Percentiles rank a stretch among this genome's conserved stretches.
Evolutionary conservation across 1,140 invertebrate species (phyloP).

Genomic region (Hyles euphorbiae): DNA sequence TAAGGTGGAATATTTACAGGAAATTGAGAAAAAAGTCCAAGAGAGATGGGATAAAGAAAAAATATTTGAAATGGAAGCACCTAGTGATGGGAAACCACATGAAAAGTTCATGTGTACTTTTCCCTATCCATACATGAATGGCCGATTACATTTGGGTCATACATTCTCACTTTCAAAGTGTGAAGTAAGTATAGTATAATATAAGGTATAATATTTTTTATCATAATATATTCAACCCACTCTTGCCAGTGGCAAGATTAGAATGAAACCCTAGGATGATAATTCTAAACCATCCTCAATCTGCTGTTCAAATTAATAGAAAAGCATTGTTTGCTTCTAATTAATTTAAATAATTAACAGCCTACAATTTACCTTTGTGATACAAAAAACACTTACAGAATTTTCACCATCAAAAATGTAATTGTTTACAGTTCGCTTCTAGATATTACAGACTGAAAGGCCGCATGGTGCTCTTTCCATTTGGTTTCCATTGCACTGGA

Average conservation of each 20-base stretch:
- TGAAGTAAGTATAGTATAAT: constrained; percentile 77
- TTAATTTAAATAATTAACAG: too few species aligned
- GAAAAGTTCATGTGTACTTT: constrained; percentile 97
- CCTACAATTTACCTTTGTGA: too few species aligned
- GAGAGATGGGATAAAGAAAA: constrained; percentile 87
- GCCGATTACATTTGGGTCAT: constrained; percentile 97
- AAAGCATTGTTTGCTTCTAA: too few species aligned
- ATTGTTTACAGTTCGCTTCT: constrained; percentile 85
- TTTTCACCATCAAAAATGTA: not conserved
- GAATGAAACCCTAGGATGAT: too few species aligned
- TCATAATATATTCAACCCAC: not conserved
- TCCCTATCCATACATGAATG: constrained; percentile 99
- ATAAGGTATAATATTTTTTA: too few species aligned
- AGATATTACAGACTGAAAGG: constrained; percentile 94
- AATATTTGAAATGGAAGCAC: constrained; percentile 89
- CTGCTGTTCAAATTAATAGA: too few species aligned
- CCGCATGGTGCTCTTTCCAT: constrained; percentile 95
- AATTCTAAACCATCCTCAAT: too few species aligned
- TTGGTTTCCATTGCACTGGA: constrained; percentile 99
- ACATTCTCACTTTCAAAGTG: constrained; percentile 98
- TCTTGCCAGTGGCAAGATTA: not conserved
- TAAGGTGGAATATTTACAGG: constrained; percentile 92
- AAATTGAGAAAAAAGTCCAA: constrained; percentile 92
- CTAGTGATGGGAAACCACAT: constrained; percentile 75
- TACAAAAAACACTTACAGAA: not conserved